A percentile compares a stretch with the other conserved stretches of the same genome.
These are phyloP conservation scores for Rhinophrynus dorsalis DNA, from an alignment of 2,797 vertebrate genomes.

Conservation along the genomic window DNA sequence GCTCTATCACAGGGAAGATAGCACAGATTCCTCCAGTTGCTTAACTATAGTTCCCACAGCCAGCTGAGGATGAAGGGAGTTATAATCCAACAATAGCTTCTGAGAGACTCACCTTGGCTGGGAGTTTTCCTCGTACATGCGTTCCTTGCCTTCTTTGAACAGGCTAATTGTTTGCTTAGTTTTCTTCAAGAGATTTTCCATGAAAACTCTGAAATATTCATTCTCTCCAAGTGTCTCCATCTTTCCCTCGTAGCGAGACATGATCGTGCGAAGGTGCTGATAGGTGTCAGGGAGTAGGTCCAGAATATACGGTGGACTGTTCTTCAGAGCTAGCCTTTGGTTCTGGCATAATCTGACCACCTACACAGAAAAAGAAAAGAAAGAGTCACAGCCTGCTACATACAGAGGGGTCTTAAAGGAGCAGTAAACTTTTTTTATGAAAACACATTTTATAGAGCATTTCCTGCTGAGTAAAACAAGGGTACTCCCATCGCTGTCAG, in stretches of 20 bases:
- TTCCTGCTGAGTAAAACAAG: too few species aligned
- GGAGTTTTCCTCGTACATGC: conserved; percentile 98
- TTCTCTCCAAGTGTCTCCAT: conserved; percentile 97
- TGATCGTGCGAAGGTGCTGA: conserved; percentile 93
- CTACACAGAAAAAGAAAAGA: conserved; percentile 64
- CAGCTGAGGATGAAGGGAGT: too few species aligned
- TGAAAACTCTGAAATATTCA: conserved; percentile 96
- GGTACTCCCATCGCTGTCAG: too few species aligned
- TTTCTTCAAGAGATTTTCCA: conserved; percentile 98
- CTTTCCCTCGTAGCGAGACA: conserved; percentile 95
- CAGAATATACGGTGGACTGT: conserved; percentile 97
- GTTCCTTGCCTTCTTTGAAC: conserved; percentile 96
- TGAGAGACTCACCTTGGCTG: conserved; percentile 85
- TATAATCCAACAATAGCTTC: background rate
- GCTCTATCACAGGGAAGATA: too few species aligned
- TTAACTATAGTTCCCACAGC: too few species aligned
- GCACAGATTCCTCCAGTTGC: too few species aligned
- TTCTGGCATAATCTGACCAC: conserved; percentile 97
- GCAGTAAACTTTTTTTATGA: too few species aligned
- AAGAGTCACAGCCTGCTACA: too few species aligned
- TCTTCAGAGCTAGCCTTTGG: conserved; percentile 94
- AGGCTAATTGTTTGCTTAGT: conserved; percentile 98
- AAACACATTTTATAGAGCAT: too few species aligned
- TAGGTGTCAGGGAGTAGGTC: conserved; percentile 97
- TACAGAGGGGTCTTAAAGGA: too few species aligned